Evolutionary conservation across 2,888 invertebrate genomes (phyloP), one percentile per base, ranked within the genome.

Genomic region (Pollenia angustigena): DNA sequence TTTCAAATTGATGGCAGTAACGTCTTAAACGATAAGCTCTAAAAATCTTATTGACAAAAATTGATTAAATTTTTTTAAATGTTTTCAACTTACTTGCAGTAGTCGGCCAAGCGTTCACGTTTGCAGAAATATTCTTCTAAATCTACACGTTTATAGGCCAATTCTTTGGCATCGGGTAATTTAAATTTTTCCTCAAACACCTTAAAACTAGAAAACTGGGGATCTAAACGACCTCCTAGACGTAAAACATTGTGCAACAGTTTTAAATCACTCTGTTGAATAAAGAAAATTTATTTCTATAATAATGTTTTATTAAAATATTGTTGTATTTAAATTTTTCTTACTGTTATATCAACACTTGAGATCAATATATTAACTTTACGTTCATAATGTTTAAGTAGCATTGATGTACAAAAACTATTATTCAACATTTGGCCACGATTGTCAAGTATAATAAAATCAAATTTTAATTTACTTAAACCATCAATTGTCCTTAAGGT

Each of bases 111-210:
- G 64, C 91, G 90, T 82, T 93, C 93, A 14, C 93, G 90, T 88
- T 92, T 92, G n/a, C 91, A 89, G 87, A 92, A 93, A 82, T 93
- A 93, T 10, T 92, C 91, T 80, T 93, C 93, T 56, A 93, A 89
- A 87, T 92, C 90, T n/a, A 91, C 89, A 48, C 88, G 84, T 71
- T 90, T 91, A 79, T 90, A 90, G 71, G 89, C 89, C 54, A 92
- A 90, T 56, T 92, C 92, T 54, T 91, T 91, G 3, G 90, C 90
- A 71, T 91, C 89, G 0, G 93, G 92, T 48, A 93, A 66, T 81
- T 91, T 90, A 78, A 91, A 93, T 87, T 91, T 92, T 0, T 90
- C 89, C 66, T 92, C 91, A 84, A 93, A 93, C 14, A 46, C 68
- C 9, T 89, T 90, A 48, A 91, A 90, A 46, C 87, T 89, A 10